A percentile compares a stretch with the other conserved stretches of the same genome.
Conservation (phyloP, 2,113 vertebrate genomes). For the Phyllopteryx taeniolatus region DNA sequence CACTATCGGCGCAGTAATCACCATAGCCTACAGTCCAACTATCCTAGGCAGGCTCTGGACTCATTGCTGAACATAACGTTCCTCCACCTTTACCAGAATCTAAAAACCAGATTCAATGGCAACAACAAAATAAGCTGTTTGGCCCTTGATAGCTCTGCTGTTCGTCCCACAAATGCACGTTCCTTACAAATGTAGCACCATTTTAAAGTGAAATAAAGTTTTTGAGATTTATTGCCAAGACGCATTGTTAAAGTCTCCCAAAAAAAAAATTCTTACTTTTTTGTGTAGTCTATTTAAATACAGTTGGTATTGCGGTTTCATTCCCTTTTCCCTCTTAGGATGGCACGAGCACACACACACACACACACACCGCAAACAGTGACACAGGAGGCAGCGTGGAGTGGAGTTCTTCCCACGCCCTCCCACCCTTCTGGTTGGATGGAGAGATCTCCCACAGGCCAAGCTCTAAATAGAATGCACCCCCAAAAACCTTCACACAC, state of each 20-base stretch:
- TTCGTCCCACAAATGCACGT: too few relatives aligned
- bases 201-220: too few relatives aligned
- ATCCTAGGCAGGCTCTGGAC: too few relatives aligned
- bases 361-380: not conserved
- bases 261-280: not conserved
- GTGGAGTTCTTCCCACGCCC: constrained; percentile 81
- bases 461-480: constrained; percentile 75
- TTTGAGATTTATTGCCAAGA: too few relatives aligned
- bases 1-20: too few relatives aligned
- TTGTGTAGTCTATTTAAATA: not conserved
- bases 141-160: too few relatives aligned
- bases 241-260: not conserved
- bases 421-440: constrained; percentile 78
- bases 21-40: too few relatives aligned
- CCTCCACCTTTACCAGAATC: too few relatives aligned
- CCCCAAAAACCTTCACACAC: constrained; percentile 35
- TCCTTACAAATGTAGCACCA: too few relatives aligned
- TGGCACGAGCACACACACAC: constrained; percentile 15
- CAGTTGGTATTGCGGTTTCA: constrained; percentile 15
- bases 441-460: constrained; percentile 81
- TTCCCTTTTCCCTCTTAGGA: constrained; percentile 39
- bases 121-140: too few relatives aligned
- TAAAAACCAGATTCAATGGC: too few relatives aligned
- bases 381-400: constrained; percentile 55
- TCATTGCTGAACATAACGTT: too few relatives aligned